A percentile compares a stretch with the other conserved stretches of the same genome.
Evolutionary conservation across 2,888 invertebrate genomes (phyloP).

Genomic region (Tinea semifulvella): DNA sequence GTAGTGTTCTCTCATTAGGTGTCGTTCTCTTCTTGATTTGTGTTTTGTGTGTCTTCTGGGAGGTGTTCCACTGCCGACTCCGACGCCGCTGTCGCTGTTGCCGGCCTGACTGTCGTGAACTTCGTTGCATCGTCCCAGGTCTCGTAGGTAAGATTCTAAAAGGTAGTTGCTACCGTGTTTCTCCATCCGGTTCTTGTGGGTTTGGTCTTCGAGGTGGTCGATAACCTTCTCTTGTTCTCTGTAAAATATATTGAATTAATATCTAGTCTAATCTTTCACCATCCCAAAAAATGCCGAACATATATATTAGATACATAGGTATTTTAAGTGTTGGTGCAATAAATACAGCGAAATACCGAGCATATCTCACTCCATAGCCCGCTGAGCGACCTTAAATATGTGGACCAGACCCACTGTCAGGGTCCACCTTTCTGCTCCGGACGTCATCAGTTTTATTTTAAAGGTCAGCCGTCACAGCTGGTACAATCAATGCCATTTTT

Average conservation of each 20-base stretch:
- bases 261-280: too few relatives aligned
- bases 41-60: conserved; percentile 61
- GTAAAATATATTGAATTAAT: conserved; percentile 22
- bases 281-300: too few relatives aligned
- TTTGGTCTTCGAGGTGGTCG: conserved; percentile 79
- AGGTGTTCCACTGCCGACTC: conserved; percentile 72
- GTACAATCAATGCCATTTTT: too few relatives aligned
- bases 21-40: conserved; percentile 61
- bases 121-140: conserved; percentile 50
- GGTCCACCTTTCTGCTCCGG: too few relatives aligned
- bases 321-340: too few relatives aligned
- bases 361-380: too few relatives aligned
- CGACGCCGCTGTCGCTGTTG: conserved; percentile 76
- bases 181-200: conserved; percentile 75
- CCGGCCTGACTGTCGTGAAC: conserved; percentile 67
- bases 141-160: conserved; percentile 76
- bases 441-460: too few relatives aligned
- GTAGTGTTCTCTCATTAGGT: conserved; percentile 63
- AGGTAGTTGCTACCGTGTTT: conserved; percentile 83
- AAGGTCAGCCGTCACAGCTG: too few relatives aligned
- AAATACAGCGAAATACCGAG: too few relatives aligned
- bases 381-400: too few relatives aligned
- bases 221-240: conserved; percentile 82
- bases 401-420: too few relatives aligned
- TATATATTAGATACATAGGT: too few relatives aligned